phyloP scores from a whole-genome alignment of 1,140 invertebrate species.

The Rhyacophila brunnea region DNA sequence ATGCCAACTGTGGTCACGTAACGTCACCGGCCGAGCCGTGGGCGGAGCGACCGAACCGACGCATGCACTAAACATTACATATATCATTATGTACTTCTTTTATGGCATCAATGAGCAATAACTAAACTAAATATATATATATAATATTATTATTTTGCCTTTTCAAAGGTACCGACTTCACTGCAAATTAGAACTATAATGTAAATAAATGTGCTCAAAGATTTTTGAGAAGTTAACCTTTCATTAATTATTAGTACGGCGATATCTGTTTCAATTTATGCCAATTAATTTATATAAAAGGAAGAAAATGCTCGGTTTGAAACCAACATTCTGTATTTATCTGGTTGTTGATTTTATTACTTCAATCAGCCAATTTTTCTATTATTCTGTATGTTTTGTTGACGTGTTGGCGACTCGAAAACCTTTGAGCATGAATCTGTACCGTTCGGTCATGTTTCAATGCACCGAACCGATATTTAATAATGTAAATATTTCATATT shows the following conservation, averaged over 20 bases:
- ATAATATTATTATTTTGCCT: neutral
- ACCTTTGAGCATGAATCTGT: no score
- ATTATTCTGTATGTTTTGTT: no score
- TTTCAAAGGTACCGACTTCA: conserved; percentile 11
- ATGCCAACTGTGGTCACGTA: conserved; percentile 6
- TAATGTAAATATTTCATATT: conserved; percentile 5
- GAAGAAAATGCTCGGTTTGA: no score
- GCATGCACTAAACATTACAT: conserved; percentile 1
- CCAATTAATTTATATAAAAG: no score
- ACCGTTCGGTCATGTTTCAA: no score
- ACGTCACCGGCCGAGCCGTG: conserved; percentile 33
- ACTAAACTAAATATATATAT: conserved; percentile 4
- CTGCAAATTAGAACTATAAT: conserved; percentile 14
- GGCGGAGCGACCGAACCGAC: conserved; percentile 13
- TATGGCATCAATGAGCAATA: conserved; percentile 21
- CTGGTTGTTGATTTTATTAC: no score
- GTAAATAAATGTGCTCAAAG: conserved; percentile 8
- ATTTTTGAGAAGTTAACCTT: no score
- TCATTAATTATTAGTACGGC: no score
- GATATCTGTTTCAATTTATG: no score
- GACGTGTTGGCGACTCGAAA: no score
- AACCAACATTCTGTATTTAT: no score
- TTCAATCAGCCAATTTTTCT: no score
- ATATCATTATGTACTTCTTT: conserved; percentile 4
- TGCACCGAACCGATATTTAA: neutral